Evolutionary conservation across 2,113 vertebrate genomes (phyloP), one percentile per base, ranked within the genome.

Genomic region (Accipiter virgatus): DNA sequence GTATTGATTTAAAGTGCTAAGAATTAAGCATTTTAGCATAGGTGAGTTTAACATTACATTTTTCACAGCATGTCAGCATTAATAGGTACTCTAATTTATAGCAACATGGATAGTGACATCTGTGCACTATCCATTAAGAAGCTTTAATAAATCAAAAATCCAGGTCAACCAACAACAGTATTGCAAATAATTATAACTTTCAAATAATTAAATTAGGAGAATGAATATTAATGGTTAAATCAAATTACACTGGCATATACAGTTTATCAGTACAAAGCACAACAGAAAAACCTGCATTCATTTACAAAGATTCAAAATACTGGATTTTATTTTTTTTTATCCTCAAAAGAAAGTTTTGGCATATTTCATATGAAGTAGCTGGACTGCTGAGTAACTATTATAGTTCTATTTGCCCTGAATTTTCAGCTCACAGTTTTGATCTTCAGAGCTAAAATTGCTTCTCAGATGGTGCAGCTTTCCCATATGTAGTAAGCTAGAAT

Each of bases 101-200:
- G 81, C 17, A 88, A 74, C 63, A 93, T 87, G 73, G 96, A 93
- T 78, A 80, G 36, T 93, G 82, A 78, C 77, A 81, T 90, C n/a
- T 91, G 11, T 96, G 77, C 38, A 87, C n/a, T 79, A 87, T 93
- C 52, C 58, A 91, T 93, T 96, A 95, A 61, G 23, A 95, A 63
- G 29, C 83, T 88, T 88, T 97, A 96, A 95, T 94, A 96, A 95
- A 95, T 97, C 25, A 97, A 97, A 95, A 81, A 86, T 86, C 16
- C 68, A 92, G 25, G 58, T 94, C 67, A 97, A 66, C 97, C 65
- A 92, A 83, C n/a, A 92, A 45, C 59, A 91, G 85, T 75, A 96
- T 86, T 97, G 16, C 23, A 77, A 92, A 95, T 94, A 75, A 96
- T 97, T 92, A 42, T 75, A 73, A 73, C 38, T 87, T 96, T 92